A percentile compares a stretch with the other conserved stretches of the same genome.
These are phyloP conservation scores for Philopotamus ludificatus DNA, from an alignment of 1,140 invertebrate genomes.

Conservation along the genomic window DNA sequence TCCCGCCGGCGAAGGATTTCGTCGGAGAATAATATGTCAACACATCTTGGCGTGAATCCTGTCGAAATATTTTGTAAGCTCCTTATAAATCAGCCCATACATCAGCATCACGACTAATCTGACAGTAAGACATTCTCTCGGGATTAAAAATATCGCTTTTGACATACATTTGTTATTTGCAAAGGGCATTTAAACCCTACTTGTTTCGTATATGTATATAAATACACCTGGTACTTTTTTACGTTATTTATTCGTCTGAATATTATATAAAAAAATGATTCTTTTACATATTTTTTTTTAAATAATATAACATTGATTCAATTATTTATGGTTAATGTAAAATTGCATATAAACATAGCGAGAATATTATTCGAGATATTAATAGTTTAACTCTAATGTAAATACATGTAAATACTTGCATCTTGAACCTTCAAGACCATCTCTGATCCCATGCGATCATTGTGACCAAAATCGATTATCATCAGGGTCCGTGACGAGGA, in stretches of 20 bases:
- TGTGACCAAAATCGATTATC: slow-evolving; percentile 29
- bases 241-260: no score
- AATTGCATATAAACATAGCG: no score
- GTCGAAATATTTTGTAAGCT: slow-evolving; percentile 35
- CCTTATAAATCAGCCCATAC: slow-evolving; percentile 35
- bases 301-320: no score
- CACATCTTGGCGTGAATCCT: slow-evolving; percentile 19
- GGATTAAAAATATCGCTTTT: slow-evolving; percentile 16
- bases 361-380: no score
- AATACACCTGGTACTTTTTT: no score
- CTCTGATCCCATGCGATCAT: slow-evolving; percentile 20
- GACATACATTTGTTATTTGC: background rate
- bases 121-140: slow-evolving; percentile 25
- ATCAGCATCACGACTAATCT: slow-evolving; percentile 36
- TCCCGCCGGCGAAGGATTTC: slow-evolving; percentile 35
- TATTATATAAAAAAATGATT: no score
- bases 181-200: background rate
- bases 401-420: background rate
- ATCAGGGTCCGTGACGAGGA: slow-evolving; percentile 19
- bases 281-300: no score
- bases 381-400: no score
- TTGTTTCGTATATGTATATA: background rate
- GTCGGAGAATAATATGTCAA: slow-evolving; percentile 38
- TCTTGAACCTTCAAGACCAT: slow-evolving; percentile 14
- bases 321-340: no score